Evolutionary conservation across 2,888 invertebrate species (phyloP), one percentile per base, ranked within the genome.

Genomic region (Caprella mutica): DNA sequence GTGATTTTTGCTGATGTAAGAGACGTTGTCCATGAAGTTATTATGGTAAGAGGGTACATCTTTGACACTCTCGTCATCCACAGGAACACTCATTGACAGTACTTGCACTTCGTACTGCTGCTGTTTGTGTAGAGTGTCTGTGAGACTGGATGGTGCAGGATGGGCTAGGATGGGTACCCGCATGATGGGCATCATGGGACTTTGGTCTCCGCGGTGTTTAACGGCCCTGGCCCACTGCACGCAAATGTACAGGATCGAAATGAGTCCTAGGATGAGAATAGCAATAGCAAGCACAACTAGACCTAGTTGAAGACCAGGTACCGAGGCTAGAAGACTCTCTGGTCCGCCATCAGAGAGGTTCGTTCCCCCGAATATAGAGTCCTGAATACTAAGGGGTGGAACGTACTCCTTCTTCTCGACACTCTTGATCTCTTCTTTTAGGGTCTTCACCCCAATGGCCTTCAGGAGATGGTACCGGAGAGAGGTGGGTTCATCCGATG

Each of bases 61-160:
- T 21, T 59, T 56, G 6, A 62, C 67, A 67, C 84, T 84, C 61
- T 80, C 82, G 65, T 85, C 86, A 68, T 91, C 91, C 2, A 87
- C 82, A 0, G 84, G 84, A 2, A 92, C 90, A 64, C 88, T 87
- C 91, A 91, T 91, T 66, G 90, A 89, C 2, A 91, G 75, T 40
- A 91, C 86, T 80, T 75, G 55, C 0, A 92, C 93, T 74, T 94
- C 93, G 72, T 93, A 94, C 74, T 93, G 85, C n/a, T n/a, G n/a
- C n/a, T n/a, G n/a, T 67, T 92, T 90, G 43, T 91, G 78, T 69
- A 87, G 72, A 26, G 88, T 86, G 68, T 84, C 83, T 9, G 81
- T 44, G 44, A 44, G 24, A n/a, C 21, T 12, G 26, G 44, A 44
- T 5, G 44, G 44, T 1, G 44, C 21, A 1, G 44, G 44, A 17